Evolutionary conservation across 2,797 vertebrate genomes (phyloP).

Genomic region (Falco naumanni): DNA sequence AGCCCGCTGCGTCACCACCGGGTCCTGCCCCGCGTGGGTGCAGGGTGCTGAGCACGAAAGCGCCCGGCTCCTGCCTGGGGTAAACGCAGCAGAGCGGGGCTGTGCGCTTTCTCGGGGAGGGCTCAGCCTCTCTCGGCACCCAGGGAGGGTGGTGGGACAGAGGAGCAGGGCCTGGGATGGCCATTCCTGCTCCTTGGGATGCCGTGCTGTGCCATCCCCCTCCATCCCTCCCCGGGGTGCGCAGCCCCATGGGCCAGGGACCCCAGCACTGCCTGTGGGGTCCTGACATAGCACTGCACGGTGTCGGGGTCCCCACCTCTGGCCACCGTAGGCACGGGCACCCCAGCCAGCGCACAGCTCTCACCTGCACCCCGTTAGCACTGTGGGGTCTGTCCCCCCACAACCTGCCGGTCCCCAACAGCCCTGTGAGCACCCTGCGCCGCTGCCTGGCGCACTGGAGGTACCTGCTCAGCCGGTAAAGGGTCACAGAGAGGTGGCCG

Average conservation of each 20-base stretch:
- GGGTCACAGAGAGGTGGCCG: too few species aligned
- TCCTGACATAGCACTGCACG: too few species aligned
- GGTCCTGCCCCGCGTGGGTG: conserved; percentile 22
- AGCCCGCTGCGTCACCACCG: neutral
- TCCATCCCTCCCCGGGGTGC: fast-evolving
- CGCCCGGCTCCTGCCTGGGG: neutral
- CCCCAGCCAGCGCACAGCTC: neutral
- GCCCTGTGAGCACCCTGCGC: fast-evolving
- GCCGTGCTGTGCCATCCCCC: fast-evolving
- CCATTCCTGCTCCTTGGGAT: fast-evolving
- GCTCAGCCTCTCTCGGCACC: neutral
- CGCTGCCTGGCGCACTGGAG: fast-evolving
- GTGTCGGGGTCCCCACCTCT: neutral
- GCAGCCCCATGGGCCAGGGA: neutral
- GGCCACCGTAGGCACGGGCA: neutral
- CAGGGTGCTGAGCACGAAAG: neutral
- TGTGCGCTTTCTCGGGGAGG: fast-evolving
- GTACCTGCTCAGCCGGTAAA: conserved; percentile 6
- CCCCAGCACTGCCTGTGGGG: fast-evolving
- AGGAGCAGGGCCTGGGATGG: neutral
- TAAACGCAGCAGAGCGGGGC: fast-evolving
- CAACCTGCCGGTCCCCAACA: neutral
- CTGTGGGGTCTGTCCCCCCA: fast-evolving
- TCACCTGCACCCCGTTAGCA: neutral
- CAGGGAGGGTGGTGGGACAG: fast-evolving